phyloP scores from a whole-genome alignment of 2,888 invertebrate genomes.

The Caenorhabditis sp. region DNA sequence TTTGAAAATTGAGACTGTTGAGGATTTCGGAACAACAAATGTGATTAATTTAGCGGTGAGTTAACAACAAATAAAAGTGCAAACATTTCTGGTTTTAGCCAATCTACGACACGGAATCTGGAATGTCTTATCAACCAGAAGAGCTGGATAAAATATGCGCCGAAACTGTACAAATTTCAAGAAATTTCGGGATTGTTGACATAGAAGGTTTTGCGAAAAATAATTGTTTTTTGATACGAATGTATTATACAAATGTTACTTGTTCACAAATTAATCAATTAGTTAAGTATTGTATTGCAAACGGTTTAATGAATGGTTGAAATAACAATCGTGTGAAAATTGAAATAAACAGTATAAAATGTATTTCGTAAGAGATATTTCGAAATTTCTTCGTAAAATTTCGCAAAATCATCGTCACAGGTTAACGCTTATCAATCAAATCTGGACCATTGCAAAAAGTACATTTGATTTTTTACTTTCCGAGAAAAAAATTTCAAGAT shows the following conservation, averaged over 20 bases:
- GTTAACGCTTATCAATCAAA: no score
- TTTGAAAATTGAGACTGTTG: conserved; percentile 13
- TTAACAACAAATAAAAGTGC: background rate
- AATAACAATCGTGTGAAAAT: conserved; percentile 3
- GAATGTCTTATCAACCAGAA: conserved; percentile 34
- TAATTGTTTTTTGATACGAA: conserved; percentile 47
- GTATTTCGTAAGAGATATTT: background rate
- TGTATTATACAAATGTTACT: conserved; percentile 50
- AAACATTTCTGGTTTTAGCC: conserved; percentile 37
- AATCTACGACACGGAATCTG: conserved; percentile 39
- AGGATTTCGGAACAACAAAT: conserved; percentile 9
- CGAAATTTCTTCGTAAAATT: no score
- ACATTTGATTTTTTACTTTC: no score
- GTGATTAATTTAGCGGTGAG: conserved; percentile 30
- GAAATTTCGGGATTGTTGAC: conserved; percentile 46
- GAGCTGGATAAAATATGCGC: conserved; percentile 37
- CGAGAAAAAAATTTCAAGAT: no score
- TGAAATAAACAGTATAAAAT: background rate
- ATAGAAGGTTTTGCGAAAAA: conserved; percentile 46
- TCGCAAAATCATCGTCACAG: no score
- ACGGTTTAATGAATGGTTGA: conserved; percentile 37
- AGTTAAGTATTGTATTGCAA: conserved; percentile 43
- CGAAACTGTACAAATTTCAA: conserved; percentile 40
- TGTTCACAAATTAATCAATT: conserved; percentile 51
- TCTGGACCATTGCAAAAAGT: no score